Percentiles rank a stretch among this genome's conserved stretches.
Conservation (phyloP, 1,140 invertebrate species). For the Chrysopa pallens region DNA sequence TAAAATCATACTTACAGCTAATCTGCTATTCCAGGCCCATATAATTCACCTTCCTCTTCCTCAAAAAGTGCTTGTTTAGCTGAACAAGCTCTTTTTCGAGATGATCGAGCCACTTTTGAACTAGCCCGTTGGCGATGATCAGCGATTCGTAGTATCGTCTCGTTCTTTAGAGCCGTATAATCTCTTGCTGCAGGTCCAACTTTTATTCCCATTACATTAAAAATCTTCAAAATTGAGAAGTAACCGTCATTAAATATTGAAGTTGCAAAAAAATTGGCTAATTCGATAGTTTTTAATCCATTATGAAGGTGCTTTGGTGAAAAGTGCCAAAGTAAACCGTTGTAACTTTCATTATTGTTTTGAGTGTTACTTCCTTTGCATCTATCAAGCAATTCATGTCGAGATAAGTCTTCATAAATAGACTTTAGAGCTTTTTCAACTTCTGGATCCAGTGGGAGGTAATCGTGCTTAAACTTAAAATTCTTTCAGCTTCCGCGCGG, state of each 20-base stretch:
- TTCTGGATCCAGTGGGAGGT: neutral
- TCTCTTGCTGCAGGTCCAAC: neutral
- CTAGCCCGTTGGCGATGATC: too few species aligned
- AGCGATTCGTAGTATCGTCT: neutral
- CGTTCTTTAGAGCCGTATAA: neutral
- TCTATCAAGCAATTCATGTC: neutral
- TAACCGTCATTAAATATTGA: slow-evolving; percentile 9
- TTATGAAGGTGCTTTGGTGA: slow-evolving; percentile 6
- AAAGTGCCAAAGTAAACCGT: slow-evolving; percentile 5
- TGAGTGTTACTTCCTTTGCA: slow-evolving; percentile 13
- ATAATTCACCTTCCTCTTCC: neutral
- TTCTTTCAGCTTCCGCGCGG: neutral
- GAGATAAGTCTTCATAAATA: neutral
- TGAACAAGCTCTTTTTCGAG: neutral
- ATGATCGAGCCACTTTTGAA: neutral
- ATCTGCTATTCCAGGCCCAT: neutral
- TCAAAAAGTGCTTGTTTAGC: neutral
- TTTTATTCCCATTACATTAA: slow-evolving; percentile 5
- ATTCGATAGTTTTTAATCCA: slow-evolving; percentile 6
- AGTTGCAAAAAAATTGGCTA: slow-evolving; percentile 4
- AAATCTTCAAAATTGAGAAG: slow-evolving; percentile 4
- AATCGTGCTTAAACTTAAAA: neutral
- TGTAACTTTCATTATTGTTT: slow-evolving; percentile 10
- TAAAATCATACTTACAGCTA: neutral
- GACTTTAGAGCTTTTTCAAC: neutral